phyloP scores from a whole-genome alignment of 53 echinoderm and acorn worm genomes.

The Arbacia lixula region DNA sequence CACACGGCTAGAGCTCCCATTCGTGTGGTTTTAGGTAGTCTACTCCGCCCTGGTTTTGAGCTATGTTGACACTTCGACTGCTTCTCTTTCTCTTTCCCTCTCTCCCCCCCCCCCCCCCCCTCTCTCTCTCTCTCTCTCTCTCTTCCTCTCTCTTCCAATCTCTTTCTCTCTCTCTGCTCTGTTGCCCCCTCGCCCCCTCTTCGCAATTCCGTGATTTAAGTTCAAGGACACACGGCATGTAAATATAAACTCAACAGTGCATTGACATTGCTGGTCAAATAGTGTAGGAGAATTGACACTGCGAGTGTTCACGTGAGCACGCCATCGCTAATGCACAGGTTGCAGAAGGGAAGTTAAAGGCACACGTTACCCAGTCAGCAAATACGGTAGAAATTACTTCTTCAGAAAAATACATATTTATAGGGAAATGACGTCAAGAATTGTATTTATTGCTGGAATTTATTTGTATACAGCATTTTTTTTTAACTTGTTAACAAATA shows the following conservation, averaged over 20 bases:
- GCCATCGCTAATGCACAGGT: constrained; percentile 2
- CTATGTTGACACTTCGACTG: neutral
- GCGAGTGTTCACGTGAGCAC: neutral
- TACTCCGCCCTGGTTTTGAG: too few species aligned
- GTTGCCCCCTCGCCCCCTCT: neutral
- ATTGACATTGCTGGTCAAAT: constrained; percentile 33
- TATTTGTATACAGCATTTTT: too few species aligned
- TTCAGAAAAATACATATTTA: too few species aligned
- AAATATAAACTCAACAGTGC: constrained; percentile 31
- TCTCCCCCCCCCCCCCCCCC: neutral
- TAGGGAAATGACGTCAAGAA: too few species aligned
- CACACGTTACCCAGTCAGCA: too few species aligned
- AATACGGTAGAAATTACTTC: too few species aligned
- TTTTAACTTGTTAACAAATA: too few species aligned
- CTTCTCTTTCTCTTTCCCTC: neutral
- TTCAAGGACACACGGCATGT: constrained; percentile 22
- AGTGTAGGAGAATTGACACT: neutral
- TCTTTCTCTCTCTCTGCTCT: constrained; percentile 5
- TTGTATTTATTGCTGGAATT: too few species aligned
- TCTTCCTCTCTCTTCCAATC: neutral
- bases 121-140: neutral
- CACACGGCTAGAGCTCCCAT: too few species aligned
- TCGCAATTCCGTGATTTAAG: constrained; percentile 2
- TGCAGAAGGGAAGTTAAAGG: too few species aligned
- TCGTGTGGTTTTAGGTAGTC: too few species aligned